These are phyloP conservation scores for Neuroscelio doddi DNA, from an alignment of 2,888 invertebrate species.

Conservation along the genomic window DNA sequence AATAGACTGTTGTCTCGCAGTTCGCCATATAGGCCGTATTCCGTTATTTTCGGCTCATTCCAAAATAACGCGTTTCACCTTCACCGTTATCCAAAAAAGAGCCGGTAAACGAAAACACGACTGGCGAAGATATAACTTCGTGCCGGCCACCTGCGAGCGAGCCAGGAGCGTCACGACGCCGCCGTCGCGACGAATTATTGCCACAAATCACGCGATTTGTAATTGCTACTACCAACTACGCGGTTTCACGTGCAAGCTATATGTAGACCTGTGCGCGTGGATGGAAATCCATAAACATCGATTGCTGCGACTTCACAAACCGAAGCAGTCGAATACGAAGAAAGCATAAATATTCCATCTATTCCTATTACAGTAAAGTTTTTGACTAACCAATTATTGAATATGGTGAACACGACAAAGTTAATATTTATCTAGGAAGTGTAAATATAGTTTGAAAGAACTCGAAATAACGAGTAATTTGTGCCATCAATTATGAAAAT, in stretches of 20 bases:
- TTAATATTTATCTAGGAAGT: too few species aligned
- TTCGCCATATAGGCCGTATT: constrained; percentile 26
- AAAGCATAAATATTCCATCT: constrained; percentile 46
- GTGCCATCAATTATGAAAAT: too few species aligned
- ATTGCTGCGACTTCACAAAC: constrained; percentile 55
- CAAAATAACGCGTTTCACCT: constrained; percentile 47
- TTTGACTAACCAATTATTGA: too few species aligned
- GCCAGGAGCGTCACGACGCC: constrained; percentile 70
- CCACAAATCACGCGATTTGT: constrained; percentile 71
- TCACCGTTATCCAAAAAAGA: constrained; percentile 59
- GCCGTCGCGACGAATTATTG: constrained; percentile 70
- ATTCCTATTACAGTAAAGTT: constrained; percentile 9
- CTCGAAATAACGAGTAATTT: too few species aligned
- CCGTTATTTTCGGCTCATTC: constrained; percentile 29
- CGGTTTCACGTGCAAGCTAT: constrained; percentile 59
- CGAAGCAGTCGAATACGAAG: constrained; percentile 34
- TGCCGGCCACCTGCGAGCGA: constrained; percentile 68
- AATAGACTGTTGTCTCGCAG: constrained; percentile 19
- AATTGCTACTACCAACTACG: constrained; percentile 69
- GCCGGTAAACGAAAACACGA: constrained; percentile 51
- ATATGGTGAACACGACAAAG: too few species aligned
- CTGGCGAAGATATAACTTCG: constrained; percentile 59
- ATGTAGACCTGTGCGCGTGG: constrained; percentile 51
- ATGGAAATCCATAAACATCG: constrained; percentile 66
- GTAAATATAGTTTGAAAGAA: too few species aligned